Conservation (phyloP, 2,888 invertebrate species). For the Andrena trimmerana region DNA sequence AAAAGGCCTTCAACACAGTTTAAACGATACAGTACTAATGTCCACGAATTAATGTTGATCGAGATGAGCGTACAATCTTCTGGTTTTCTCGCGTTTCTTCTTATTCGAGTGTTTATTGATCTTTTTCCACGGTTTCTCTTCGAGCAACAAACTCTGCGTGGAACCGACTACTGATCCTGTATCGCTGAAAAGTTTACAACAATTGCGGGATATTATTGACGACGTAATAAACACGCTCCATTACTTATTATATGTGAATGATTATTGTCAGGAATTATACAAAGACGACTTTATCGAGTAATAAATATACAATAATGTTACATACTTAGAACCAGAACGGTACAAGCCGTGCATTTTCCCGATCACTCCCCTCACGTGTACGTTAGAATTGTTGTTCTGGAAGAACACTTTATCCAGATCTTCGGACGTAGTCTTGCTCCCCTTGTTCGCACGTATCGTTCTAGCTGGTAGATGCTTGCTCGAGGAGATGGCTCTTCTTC, state of each 20-base stretch:
- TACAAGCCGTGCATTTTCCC: slow-evolving; percentile 67
- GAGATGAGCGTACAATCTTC: slow-evolving; percentile 93
- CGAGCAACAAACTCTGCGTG: slow-evolving; percentile 66
- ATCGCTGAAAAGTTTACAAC: slow-evolving; percentile 59
- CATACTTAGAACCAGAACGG: slow-evolving; percentile 56
- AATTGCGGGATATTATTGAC: slow-evolving; percentile 26
- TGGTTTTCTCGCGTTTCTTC: slow-evolving; percentile 96
- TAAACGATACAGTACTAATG: slow-evolving; percentile 19
- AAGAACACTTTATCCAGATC: slow-evolving; percentile 90
- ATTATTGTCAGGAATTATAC: slow-evolving; percentile 64
- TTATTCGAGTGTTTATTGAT: slow-evolving; percentile 95
- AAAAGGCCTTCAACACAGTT: slow-evolving; percentile 50
- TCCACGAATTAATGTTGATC: slow-evolving; percentile 89
- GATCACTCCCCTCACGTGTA: slow-evolving; percentile 69
- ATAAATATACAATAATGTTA: slow-evolving; percentile 66
- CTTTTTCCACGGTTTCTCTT: slow-evolving; percentile 91
- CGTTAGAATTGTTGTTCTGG: slow-evolving; percentile 79
- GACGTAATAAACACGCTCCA: slow-evolving; percentile 33
- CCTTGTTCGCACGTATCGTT: slow-evolving; percentile 87
- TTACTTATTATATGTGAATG: slow-evolving; percentile 52
- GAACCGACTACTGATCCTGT: slow-evolving; percentile 69
- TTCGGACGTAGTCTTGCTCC: slow-evolving; percentile 85
- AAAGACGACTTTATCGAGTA: slow-evolving; percentile 56
- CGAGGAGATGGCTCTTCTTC: slow-evolving; percentile 82
- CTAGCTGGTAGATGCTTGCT: slow-evolving; percentile 86